Base-by-base conservation (phyloP, 2,113 vertebrate species). In the Pangasianodon hypophthalmus region DNA sequence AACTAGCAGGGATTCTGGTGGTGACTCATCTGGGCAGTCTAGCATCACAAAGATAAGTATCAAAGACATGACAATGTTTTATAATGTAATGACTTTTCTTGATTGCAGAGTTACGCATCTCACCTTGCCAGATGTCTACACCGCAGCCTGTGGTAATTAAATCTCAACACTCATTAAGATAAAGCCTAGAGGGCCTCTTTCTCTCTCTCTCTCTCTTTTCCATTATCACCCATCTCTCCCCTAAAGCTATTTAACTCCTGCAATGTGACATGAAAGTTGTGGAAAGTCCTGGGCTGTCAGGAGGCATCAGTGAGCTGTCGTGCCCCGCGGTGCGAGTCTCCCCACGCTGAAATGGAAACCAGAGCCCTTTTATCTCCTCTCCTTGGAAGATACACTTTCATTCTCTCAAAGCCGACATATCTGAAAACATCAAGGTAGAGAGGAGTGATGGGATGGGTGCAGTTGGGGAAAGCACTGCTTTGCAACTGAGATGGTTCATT, bases 201-300 rank as follows among this genome's bases (percentile, higher is more conserved):
- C 58, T 29, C 62, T 60, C 69, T 82, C 64, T 54, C 60, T 71
- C 37, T 48, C 73, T 84, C 48, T 75, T 46, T 84, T 69, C 77
- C 79, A 86, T 91, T 91, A 92, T 92, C 87, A 90, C 86, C 89
- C 67, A 32, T 87, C 90, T 87, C 32, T 67, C 86, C 91, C 88
- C 89, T 52, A 90, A 85, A 91, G 91, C 91, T 88, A 88, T 90
- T 91, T 91, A 88, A 91, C 90, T 92, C 88, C 85, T 80, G 87
- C 90, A 77, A 91, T 89, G 84, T 56, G 84, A 88, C 91, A 91
- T 93, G 89, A 93, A 91, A 93, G 92, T 91, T 91, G 91, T 87
- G 90, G 91, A 92, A 93, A 92, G 92, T 92, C 90, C 90, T 92
- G 81, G 88, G 91, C 91, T 93, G 92, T 92, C 91, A 91, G 91